Base-by-base conservation (phyloP, 2,113 vertebrate genomes). In the Neolamprologus caudopunctatus region DNA sequence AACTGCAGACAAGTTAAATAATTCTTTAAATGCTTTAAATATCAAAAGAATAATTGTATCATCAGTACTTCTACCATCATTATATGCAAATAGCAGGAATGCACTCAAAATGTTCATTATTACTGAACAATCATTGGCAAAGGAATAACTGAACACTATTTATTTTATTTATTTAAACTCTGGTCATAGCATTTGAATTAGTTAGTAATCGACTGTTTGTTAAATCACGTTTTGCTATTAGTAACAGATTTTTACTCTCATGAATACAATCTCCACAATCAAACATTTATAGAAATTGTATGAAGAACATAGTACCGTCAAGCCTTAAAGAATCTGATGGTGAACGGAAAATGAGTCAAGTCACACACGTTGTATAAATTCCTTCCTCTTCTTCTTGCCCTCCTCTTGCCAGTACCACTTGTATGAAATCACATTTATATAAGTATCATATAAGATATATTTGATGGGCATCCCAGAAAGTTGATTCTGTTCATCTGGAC, bases 51-150 rank as follows among this genome's bases (percentile, higher is more conserved):
- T 57, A 0, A 57, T 57, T 14, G 21, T 57, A 14, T 57, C 54
- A 55, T 55, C 7, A 57, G 21, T 57, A 26, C 54, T 57, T 57
- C 21, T 8, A 57, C 21, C 54, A 26, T 26, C 1, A 26, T 57
- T 57, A 57, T 57, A 57, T 57, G 21, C 54, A 57, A 57, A 8
- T 2, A 57, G 54, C 54, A 57, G 21, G 54, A 57, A 57, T 26
- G 12, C 54, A 57, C 21, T 57, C 54, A 57, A 57, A 55, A 57
- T 57, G 21, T 26, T 26, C 54, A 57, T 57, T 57, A 57, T 57
- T 57, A 57, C 12, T 57, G 54, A 0, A 57, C 54, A 57, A 57
- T 57, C 0, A 26, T 57, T 26, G 3, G 21, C 4, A 57, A 26
- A 57, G 54, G 54, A 57, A 57, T 57, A 57, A 57, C 54, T 57